Conservation (phyloP, 2,888 invertebrate genomes). For the Didymodactylos carnosus region DNA sequence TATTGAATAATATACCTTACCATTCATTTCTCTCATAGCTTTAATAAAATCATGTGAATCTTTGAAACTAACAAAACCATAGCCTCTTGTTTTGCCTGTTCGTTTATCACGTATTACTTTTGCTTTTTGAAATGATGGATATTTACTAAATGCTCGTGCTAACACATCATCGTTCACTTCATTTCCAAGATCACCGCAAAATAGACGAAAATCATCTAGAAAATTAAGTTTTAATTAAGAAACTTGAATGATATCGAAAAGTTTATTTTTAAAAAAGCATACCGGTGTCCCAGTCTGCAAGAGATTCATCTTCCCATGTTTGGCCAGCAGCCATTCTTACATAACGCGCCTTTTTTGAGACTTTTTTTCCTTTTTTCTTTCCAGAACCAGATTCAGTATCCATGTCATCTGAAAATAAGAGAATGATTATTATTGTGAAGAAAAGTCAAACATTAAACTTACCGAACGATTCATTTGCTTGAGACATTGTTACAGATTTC, state of each 20-base stretch:
- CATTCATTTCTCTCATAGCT: conserved; percentile 99
- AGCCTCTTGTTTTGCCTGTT: conserved; percentile 92
- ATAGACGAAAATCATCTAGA: conserved; percentile 81
- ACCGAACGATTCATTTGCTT: no score
- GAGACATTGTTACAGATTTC: no score
- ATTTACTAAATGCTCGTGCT: conserved; percentile 75
- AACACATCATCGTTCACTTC: conserved; percentile 93
- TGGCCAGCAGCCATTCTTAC: conserved; percentile 76
- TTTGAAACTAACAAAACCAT: conserved; percentile 92
- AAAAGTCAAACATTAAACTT: no score
- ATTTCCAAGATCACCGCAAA: conserved; percentile 97
- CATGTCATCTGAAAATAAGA: not conserved
- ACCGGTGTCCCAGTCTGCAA: conserved; percentile 83
- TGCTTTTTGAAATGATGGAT: conserved; percentile 68
- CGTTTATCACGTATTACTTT: conserved; percentile 86
- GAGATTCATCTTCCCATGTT: conserved; percentile 81
- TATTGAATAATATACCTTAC: conserved; percentile 39
- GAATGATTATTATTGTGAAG: no score
- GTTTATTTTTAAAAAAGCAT: conserved; percentile 18
- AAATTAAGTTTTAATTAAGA: conserved; percentile 17
- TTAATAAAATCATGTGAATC: conserved; percentile 89
- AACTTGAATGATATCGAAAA: not conserved
- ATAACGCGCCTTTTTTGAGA: conserved; percentile 40
- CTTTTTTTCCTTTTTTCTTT: conserved; percentile 39
- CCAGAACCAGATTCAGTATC: not conserved